Percentiles rank a stretch among this genome's conserved stretches.
phyloP scores from a whole-genome alignment of 2,888 invertebrate genomes.

The Trichogramma evanescens region DNA sequence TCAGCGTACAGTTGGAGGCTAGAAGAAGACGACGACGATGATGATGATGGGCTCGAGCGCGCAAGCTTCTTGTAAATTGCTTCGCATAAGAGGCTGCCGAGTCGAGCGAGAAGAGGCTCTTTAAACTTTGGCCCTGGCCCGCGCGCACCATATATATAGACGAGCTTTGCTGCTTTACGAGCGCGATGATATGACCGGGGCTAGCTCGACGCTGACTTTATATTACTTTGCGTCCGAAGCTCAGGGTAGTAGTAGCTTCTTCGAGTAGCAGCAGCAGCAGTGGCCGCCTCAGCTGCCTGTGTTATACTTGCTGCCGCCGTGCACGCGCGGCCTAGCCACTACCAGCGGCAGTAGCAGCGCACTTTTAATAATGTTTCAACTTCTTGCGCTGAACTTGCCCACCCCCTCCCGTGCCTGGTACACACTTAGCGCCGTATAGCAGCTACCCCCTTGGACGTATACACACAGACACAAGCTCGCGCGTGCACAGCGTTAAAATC shows the following conservation, averaged over 20 bases:
- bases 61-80: conserved; percentile 20
- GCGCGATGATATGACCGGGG: conserved; percentile 34
- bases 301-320: not conserved
- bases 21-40: not conserved
- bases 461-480: not conserved
- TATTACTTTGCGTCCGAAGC: conserved; percentile 33
- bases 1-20: not conserved
- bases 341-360: not conserved
- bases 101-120: conserved; percentile 22
- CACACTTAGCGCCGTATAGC: too few species aligned
- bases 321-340: not conserved
- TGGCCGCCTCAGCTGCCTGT: too few species aligned
- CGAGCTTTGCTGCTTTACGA: conserved; percentile 37
- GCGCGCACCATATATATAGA: not conserved
- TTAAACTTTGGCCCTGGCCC: conserved; percentile 28
- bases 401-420: conserved; percentile 2
- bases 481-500: conserved; percentile 1
- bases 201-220: conserved; percentile 31
- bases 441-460: too few species aligned
- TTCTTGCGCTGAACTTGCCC: conserved; percentile 16
- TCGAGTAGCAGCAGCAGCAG: too few species aligned
- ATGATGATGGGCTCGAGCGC: not conserved
- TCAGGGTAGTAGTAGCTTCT: too few species aligned
- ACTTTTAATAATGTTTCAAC: conserved; percentile 23
- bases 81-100: conserved; percentile 9